Conservation (phyloP, 2,113 vertebrate species). For the Menura novaehollandiae region DNA sequence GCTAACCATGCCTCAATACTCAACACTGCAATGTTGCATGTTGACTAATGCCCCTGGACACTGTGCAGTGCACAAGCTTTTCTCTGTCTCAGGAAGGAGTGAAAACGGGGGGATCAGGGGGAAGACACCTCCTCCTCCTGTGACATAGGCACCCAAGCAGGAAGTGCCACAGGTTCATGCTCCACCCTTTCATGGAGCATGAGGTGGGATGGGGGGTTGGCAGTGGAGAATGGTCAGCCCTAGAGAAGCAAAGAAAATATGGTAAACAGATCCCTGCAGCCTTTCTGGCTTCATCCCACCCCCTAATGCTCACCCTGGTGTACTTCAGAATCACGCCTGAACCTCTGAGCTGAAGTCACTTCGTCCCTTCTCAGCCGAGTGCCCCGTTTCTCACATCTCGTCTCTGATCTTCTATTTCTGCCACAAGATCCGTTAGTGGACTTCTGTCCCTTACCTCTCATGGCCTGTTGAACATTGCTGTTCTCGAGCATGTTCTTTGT, state of each 20-base stretch:
- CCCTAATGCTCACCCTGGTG: neutral
- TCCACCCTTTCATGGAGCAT: neutral
- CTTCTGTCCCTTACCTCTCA: neutral
- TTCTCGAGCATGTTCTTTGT: fast-evolving
- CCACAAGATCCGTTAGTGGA: neutral
- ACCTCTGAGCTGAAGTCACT: neutral
- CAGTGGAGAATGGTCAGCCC: neutral
- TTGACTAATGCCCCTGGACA: neutral
- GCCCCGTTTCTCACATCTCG: neutral
- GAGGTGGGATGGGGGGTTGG: neutral
- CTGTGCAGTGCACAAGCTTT: neutral
- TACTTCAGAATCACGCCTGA: neutral
- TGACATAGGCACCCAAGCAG: neutral
- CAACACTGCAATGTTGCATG: neutral
- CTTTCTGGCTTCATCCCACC: neutral
- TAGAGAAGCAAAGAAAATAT: neutral
- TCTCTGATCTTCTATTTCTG: neutral
- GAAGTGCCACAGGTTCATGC: neutral
- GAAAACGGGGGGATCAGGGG: neutral
- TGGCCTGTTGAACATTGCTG: fast-evolving
- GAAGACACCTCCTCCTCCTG: neutral
- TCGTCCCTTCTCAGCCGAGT: neutral
- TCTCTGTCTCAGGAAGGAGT: neutral
- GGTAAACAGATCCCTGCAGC: neutral
- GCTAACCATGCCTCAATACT: neutral